Base-by-base conservation (phyloP, 2,888 invertebrate genomes). In the Hemaris fuciformis region DNA sequence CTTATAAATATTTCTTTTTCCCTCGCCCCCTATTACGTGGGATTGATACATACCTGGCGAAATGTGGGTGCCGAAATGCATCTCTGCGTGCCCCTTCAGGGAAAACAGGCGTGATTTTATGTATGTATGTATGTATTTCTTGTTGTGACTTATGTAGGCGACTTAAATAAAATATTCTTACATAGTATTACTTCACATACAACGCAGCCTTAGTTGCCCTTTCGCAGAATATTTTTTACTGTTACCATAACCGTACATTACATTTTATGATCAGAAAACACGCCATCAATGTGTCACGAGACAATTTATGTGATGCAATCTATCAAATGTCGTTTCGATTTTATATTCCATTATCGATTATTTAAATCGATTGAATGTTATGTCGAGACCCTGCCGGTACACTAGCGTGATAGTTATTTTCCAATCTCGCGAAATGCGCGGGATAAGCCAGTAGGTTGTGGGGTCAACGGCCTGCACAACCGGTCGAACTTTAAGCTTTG, bases 401-500 rank as follows among this genome's bases (percentile, higher is more conserved):
- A 60, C 23, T 60, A 60, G 41, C 25, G 53, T 53, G 53, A 27
- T 53, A 53, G 53, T 53, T 15, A 41, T 53, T 53, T 18, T 45
- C 25, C 31, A 53, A 53, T 48, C 53, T 60, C 53, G 48, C 60
- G 48, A 60, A 60, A 53, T 60, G 38, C 38, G 45, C 57, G 57
- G 64, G 57, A 58, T 61, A 41, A 64, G 82, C 78, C 83, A 90
- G 88, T 91, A 89, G 90, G 91, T 90, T 89, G 89, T 72, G 77
- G 79, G 88, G 87, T 89, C 91, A 85, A 83, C 67, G 90, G 75
- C 85, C 91, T 80, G 63, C 71, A 75, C 83, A 86, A 91, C 91
- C 91, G 91, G 91, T 90, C 84, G 84, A 72, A 84, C 87, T 89
- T 87, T 77, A 87, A 89, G 89, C 87, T 88, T 82, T 80, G 80